Base-by-base conservation (phyloP, 2,888 invertebrate species). In the Caenorhabditis zanzibari region DNA sequence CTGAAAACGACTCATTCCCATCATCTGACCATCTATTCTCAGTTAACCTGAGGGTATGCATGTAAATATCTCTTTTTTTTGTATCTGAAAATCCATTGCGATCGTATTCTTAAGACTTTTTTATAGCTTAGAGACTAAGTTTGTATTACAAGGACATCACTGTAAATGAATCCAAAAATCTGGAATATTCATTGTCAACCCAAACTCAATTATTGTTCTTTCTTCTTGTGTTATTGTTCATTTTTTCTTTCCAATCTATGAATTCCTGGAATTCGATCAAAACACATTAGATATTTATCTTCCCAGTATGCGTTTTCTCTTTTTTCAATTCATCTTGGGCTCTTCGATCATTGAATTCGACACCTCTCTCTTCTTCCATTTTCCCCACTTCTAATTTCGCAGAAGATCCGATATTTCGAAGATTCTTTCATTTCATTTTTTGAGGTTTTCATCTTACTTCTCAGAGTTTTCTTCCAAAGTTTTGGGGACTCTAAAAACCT, bases 281-380 rank as follows among this genome's bases (percentile, higher is more conserved):
- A 61, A 35, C 63, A 38, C 54, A 63, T 54, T 49, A 14, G n/a
- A 58, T 7, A 44, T 44, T 38, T 26, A 35, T 58, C 38, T 73
- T 14, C 32, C 10, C 61, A 52, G 73, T 73, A 35, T 63, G 58
- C 75, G 66, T 59, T 38, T 76, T 38, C 68, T 68, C 75, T 10
- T 44, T 54, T 61, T 47, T 44, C 68, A 19, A 49, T 68, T 52
- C 68, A 19, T 41, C 28, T 32, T 32, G 59, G 14, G 9, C 35
- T 35, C 14, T 24, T 24, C 58, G 24, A 76, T 26, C 44, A 35
- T 49, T 54, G 69, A 77, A 77, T 69, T 52, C 69, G 66, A 68
- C 75, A 49, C 66, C 56, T 75, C 64, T 22, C 41, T 24, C 19
- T 52, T n/a, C 9, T 41, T 52, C n/a, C 32, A 5, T 44, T 41